These are phyloP conservation scores for Drosophila simulans DNA, from an alignment of 1,140 invertebrate species.

Conservation along the genomic window DNA sequence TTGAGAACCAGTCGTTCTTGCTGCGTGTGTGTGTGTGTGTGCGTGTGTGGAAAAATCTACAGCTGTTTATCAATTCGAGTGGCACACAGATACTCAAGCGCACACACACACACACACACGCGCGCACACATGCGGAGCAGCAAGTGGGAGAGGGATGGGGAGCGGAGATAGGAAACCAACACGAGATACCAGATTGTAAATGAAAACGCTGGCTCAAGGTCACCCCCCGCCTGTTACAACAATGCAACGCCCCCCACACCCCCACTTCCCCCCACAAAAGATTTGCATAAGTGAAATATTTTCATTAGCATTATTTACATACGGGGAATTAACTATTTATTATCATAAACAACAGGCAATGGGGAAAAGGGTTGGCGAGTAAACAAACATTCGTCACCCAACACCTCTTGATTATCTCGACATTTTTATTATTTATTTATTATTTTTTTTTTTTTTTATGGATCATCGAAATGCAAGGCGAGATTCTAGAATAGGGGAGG, in stretches of 20 bases:
- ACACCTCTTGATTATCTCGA: conserved; percentile 4
- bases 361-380: conserved; percentile 11
- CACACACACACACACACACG: conserved; percentile 11
- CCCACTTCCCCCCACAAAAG: background rate
- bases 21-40: no score
- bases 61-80: conserved; percentile 51
- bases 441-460: conserved; percentile 1
- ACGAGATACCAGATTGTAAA: conserved; percentile 69
- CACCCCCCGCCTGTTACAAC: conserved; percentile 39
- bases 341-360: conserved; percentile 47
- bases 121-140: no score
- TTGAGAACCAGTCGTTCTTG: conserved; percentile 8
- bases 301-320: conserved; percentile 57
- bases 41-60: conserved; percentile 16
- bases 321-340: conserved; percentile 45
- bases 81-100: conserved; percentile 9
- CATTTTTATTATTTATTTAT: background rate
- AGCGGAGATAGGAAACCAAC: conserved; percentile 10
- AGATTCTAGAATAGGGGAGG: background rate
- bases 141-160: background rate
- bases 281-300: conserved; percentile 59
- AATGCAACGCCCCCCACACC: conserved; percentile 9
- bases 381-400: conserved; percentile 1
- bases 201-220: conserved; percentile 67
- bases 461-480: conserved; percentile 22